These are phyloP conservation scores for Mormyrus hasselquistii DNA, from an alignment of 2,797 vertebrate species.

Conservation along the genomic window DNA sequence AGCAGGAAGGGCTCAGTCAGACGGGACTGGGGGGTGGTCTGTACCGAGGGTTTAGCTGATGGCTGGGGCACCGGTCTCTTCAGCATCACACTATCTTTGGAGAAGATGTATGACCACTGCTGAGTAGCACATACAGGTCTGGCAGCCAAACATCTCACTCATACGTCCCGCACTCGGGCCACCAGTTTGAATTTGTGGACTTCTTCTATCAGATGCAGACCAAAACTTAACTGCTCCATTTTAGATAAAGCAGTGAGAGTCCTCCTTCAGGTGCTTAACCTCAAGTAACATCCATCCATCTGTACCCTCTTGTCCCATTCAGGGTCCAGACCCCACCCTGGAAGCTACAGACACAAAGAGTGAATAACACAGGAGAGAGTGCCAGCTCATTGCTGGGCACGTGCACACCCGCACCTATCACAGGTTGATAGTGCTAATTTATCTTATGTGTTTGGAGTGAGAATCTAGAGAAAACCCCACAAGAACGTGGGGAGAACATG, in stretches of 20 bases:
- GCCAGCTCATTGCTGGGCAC: background rate
- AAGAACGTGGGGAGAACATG: background rate
- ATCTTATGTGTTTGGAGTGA: background rate
- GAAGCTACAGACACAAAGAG: background rate
- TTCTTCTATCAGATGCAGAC: background rate
- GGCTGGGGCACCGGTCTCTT: background rate
- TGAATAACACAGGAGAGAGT: background rate
- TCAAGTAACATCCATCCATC: background rate
- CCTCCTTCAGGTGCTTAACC: background rate
- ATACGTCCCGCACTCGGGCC: background rate
- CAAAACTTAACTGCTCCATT: background rate
- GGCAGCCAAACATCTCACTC: background rate
- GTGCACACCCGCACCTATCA: background rate
- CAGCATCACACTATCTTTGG: background rate
- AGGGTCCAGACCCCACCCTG: background rate
- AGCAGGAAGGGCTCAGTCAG: conserved; percentile 20
- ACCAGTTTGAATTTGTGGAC: background rate
- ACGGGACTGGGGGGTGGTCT: background rate
- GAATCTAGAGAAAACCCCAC: background rate
- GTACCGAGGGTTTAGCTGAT: background rate
- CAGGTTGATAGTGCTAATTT: background rate
- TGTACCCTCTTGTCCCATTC: background rate
- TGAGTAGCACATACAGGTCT: background rate
- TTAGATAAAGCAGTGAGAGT: background rate
- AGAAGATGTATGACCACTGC: background rate